Percentiles rank a stretch among this genome's conserved stretches.
phyloP scores from a whole-genome alignment of 2,888 invertebrate species.

The Platycnemis pennipes region DNA sequence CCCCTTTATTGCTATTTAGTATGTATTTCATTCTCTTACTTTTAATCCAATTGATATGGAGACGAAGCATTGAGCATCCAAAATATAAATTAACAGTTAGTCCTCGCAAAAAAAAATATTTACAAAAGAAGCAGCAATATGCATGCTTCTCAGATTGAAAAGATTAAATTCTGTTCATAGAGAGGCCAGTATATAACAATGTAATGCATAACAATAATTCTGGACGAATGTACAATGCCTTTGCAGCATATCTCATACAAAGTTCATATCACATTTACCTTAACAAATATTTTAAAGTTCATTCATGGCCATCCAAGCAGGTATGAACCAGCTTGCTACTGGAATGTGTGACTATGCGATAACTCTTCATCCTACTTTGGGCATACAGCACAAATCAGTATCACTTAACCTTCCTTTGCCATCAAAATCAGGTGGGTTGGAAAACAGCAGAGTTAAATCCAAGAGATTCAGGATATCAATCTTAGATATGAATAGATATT shows the following conservation, averaged over 20 bases:
- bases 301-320: constrained; percentile 4
- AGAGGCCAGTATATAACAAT: not conserved
- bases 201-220: not conserved
- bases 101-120: not conserved
- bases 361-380: not conserved
- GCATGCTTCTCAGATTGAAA: not conserved
- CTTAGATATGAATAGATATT: too few species aligned
- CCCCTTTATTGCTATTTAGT: too few species aligned
- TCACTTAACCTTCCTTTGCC: not conserved
- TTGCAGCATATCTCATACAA: not conserved
- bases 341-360: not conserved
- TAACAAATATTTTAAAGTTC: not conserved
- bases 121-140: not conserved
- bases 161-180: not conserved
- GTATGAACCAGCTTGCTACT: not conserved
- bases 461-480: too few species aligned
- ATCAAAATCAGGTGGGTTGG: not conserved
- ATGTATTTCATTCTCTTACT: too few species aligned
- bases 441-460: not conserved
- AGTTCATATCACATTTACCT: not conserved
- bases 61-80: too few species aligned
- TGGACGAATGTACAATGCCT: not conserved
- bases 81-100: not conserved
- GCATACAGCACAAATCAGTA: not conserved
- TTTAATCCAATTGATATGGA: too few species aligned